Base-by-base conservation (phyloP, 2,888 invertebrate genomes). In the Rhingia campestris region DNA sequence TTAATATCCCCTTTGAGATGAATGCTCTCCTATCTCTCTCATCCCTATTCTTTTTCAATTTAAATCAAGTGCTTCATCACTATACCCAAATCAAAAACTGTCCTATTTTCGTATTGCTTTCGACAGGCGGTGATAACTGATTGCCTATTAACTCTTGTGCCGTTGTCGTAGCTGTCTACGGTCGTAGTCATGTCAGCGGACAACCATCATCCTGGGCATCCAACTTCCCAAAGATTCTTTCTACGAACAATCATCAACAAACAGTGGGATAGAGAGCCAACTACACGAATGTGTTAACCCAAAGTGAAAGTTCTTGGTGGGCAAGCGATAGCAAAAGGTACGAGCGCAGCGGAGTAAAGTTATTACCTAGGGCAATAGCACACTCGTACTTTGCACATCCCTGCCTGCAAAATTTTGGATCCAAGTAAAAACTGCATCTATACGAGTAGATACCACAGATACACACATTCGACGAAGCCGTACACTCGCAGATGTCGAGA, bases 221-320 rank as follows among this genome's bases (percentile, higher is more conserved):
- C 22, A 22, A 22, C 22, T 49, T 66, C 66, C 53, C 32, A 58
- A 64, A 72, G 77, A 54, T 64, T 77, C 10, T 47, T 10, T 30
- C 4, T 39, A 58, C 59, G 22, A 58, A 32, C 58, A 54, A 66
- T 53, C 73, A 66, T 72, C 58, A 61, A 67, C 49, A 80, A 49
- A 80, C 39, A 63, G 49, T 58, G 45, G 58, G 45, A 22, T 35
- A 63, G 47, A 45, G 22, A 41, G 41, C 30, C 30, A 61, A 59
- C 63, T 43, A 47, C 51, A 56, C 59, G 73, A 63, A 22, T 51
- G 45, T 72, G 53, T 61, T 58, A 37, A 61, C 43, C 41, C 74
- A 74, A 84, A 84, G 84, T 84, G 84, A 84, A 84, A 84, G 84
- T 84, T 80, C 63, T 80, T 61, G 6, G 74, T 73, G 73, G 53